Conservation (phyloP, 2,888 invertebrate genomes). For the Ichneumon xanthorius region DNA sequence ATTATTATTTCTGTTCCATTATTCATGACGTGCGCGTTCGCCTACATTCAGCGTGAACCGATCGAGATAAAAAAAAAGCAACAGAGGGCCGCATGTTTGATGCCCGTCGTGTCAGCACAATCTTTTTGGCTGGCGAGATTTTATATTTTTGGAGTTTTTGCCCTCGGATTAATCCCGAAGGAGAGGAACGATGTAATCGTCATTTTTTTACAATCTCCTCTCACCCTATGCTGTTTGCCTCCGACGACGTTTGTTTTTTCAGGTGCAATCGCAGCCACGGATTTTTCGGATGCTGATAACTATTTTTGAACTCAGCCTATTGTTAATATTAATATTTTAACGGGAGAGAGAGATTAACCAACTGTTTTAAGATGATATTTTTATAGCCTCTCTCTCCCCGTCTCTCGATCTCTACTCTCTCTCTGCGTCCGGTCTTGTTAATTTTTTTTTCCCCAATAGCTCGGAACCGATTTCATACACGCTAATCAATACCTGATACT, state of each 20-base stretch:
- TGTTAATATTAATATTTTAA: conserved; percentile 69
- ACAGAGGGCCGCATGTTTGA: conserved; percentile 50
- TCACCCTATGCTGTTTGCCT: conserved; percentile 69
- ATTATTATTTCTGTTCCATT: conserved; percentile 16
- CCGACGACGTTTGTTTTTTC: conserved; percentile 79
- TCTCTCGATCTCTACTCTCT: conserved; percentile 66
- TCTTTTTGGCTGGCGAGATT: conserved; percentile 84
- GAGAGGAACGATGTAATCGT: conserved; percentile 59
- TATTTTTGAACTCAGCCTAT: conserved; percentile 82
- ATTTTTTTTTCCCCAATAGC: conserved; percentile 70
- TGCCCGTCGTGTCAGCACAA: conserved; percentile 73
- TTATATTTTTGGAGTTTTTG: conserved; percentile 85
- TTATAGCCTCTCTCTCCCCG: conserved; percentile 60
- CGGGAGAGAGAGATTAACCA: conserved; percentile 30
- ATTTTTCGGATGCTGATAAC: conserved; percentile 84
- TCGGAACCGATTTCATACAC: conserved; percentile 72
- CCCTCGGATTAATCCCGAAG: conserved; percentile 70
- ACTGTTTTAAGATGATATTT: conserved; percentile 22
- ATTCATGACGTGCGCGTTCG: conserved; percentile 38
- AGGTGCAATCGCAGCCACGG: conserved; percentile 83
- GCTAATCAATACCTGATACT: conserved; percentile 80
- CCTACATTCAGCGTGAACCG: conserved; percentile 32
- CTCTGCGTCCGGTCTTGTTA: conserved; percentile 60
- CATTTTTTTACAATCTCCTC: conserved; percentile 63
- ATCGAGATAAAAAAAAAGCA: conserved; percentile 36